A percentile compares a stretch with the other conserved stretches of the same genome.
Evolutionary conservation across 2,113 vertebrate species (phyloP).

Genomic region (Hydrochoerus hydrochaeris): DNA sequence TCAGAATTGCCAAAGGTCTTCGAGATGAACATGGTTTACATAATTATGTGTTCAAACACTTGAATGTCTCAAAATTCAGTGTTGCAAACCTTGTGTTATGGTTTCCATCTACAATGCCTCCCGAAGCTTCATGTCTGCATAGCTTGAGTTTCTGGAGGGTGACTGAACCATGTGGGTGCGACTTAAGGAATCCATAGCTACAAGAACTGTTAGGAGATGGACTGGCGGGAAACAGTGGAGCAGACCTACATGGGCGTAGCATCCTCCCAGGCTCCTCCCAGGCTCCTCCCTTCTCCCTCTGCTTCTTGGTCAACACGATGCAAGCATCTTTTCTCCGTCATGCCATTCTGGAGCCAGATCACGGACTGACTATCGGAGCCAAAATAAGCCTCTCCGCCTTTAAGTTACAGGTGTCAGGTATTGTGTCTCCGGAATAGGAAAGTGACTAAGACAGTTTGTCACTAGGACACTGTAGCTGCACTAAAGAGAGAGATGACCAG

Average conservation of each 20-base stretch:
- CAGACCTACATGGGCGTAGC: neutral
- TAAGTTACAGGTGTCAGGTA: neutral
- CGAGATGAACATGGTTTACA: neutral
- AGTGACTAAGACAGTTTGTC: neutral
- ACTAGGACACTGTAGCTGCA: neutral
- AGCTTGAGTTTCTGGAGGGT: neutral
- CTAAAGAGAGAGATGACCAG: neutral
- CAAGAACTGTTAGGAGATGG: neutral
- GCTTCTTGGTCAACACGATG: neutral
- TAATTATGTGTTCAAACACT: neutral
- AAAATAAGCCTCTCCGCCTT: neutral
- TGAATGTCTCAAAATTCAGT: neutral
- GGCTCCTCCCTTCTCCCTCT: neutral
- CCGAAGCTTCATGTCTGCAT: neutral
- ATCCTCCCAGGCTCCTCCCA: fast-evolving
- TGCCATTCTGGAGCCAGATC: neutral
- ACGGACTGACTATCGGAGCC: neutral
- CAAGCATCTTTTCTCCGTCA: neutral
- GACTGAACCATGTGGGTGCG: neutral
- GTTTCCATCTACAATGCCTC: neutral
- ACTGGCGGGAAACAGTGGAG: neutral
- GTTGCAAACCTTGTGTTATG: neutral
- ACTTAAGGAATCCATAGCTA: neutral
- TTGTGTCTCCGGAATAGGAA: neutral
- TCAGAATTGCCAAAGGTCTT: neutral